Evolutionary conservation across 1,140 invertebrate genomes (phyloP).

Genomic region (Pachyrhynchus sulphureomaculatus): DNA sequence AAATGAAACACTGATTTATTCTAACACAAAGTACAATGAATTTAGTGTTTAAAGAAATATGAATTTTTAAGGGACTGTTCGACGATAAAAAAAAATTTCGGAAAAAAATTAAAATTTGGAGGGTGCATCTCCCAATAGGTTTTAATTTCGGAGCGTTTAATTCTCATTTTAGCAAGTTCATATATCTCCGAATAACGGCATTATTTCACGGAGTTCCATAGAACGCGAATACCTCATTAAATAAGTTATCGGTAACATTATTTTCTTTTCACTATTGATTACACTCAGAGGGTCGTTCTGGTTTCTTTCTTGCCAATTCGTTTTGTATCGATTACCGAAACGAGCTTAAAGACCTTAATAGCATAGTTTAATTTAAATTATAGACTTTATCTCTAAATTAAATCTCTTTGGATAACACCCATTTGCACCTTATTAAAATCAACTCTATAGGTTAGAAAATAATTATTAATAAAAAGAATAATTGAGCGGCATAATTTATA

Average conservation of each 20-base stretch:
- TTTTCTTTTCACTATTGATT: constrained; percentile 27
- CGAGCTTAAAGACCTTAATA: constrained; percentile 22
- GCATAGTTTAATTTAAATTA: constrained; percentile 29
- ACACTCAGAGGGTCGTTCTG: constrained; percentile 14
- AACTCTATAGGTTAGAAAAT: not conserved
- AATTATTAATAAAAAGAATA: too few relatives aligned
- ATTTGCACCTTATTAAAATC: constrained; percentile 22
- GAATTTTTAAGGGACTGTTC: too few relatives aligned
- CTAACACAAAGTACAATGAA: too few relatives aligned
- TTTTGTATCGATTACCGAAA: constrained; percentile 27
- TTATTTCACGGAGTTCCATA: constrained; percentile 12
- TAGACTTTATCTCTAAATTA: constrained; percentile 20
- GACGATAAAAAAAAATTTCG: too few relatives aligned
- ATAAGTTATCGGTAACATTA: constrained; percentile 29
- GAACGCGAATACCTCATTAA: constrained; percentile 27
- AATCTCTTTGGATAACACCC: constrained; percentile 8
- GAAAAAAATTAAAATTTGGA: too few relatives aligned
- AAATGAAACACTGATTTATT: too few relatives aligned
- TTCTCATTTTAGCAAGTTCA: too few relatives aligned
- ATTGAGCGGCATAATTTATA: too few relatives aligned
- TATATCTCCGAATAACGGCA: not conserved
- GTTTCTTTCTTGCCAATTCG: constrained; percentile 26
- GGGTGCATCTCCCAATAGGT: too few relatives aligned
- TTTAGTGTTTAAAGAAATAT: too few relatives aligned
- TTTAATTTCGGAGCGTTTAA: too few relatives aligned